Base-by-base conservation (phyloP, 1,140 invertebrate genomes). In the Drosophila lacertosa region DNA sequence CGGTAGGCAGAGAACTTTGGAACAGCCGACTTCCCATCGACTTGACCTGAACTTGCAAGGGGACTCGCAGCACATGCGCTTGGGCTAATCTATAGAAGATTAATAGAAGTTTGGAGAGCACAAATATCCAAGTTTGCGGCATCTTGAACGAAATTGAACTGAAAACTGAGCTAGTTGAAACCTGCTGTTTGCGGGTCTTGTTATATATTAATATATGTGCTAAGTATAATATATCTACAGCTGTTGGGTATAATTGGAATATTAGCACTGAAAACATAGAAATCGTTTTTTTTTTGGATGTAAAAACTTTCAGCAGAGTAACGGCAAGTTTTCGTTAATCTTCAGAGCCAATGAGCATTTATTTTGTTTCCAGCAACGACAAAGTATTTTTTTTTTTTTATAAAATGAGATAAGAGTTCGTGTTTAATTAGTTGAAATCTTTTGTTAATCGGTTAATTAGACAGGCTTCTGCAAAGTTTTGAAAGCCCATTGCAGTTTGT, bases 201-300 rank as follows among this genome's bases (percentile, higher is more conserved):
- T 3, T 55, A 11, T 60, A 29, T 29, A 29, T 7, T 1, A 4
- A 26, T 7, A 26, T 29, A n/a, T n/a, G n/a, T n/a, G n/a, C n/a
- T n/a, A n/a, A n/a, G n/a, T n/a, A n/a, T n/a, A 29, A 5, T 42
- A 33, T 40, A 64, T 65, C 24, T 11, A 35, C 76, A 79, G 33
- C 54, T 79, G 76, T 53, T 40, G 35, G 18, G 11, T 13, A 2
- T 54, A 54, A 54, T 57, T 24, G 20, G 37, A 3, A 22, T 5
- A 29, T 55, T 29, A 55, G 6, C 13, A 5, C 15, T 22, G n/a
- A 5, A 45, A 13, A 39, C 6, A 39, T 24, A 15, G 3, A 13
- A 24, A 24, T 11, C 4, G 1, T 7, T 9, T 13, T 53, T 39
- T 54, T 10, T 16, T 10, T 10, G 4, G 32, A 5, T 22, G 2